Conservation (phyloP, 2,797 vertebrate species). For the Phaenicophaeus curvirostris region DNA sequence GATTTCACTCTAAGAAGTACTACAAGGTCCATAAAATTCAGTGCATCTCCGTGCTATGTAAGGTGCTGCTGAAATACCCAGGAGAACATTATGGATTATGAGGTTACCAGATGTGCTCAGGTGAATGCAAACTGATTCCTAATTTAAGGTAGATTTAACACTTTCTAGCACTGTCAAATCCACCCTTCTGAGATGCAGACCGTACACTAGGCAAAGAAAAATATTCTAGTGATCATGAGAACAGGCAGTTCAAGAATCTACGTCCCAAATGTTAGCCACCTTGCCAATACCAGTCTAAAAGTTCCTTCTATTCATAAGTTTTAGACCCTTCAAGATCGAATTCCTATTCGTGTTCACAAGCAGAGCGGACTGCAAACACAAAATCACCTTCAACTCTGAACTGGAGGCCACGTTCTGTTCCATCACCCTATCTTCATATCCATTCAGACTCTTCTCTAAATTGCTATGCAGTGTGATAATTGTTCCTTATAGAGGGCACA, state of each 20-base stretch:
- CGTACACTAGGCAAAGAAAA: not conserved
- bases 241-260: not conserved
- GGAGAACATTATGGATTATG: not conserved
- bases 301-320: not conserved
- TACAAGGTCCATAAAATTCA: not conserved
- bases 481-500: not conserved
- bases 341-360: not conserved
- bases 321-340: not conserved
- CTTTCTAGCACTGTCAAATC: not conserved
- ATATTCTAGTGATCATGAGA: not conserved
- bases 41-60: not conserved
- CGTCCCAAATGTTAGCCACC: not conserved
- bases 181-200: not conserved
- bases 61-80: not conserved
- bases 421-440: not conserved
- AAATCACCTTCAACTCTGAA: not conserved
- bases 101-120: not conserved
- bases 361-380: not conserved
- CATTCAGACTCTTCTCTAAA: not conserved
- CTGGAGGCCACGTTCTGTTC: not conserved
- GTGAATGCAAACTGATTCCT: not conserved
- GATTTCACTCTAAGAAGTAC: not conserved
- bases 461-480: not conserved
- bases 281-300: conserved; percentile 5
- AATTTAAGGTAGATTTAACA: not conserved